Percentiles rank a stretch among this genome's conserved stretches.
These are phyloP conservation scores for Anthrax anthrax DNA, from an alignment of 2,888 invertebrate genomes.

Conservation along the genomic window DNA sequence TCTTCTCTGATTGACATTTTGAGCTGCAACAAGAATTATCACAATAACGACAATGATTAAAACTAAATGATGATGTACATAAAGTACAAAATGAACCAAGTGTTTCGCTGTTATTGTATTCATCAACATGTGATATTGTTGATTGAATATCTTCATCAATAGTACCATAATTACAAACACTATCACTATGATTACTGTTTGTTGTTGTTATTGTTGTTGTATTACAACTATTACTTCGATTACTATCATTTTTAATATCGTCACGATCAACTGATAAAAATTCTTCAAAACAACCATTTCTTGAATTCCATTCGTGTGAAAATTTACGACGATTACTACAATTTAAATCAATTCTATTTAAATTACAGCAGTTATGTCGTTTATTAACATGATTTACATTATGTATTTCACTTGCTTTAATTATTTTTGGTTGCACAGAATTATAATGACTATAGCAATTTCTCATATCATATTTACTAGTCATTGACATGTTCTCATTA, in stretches of 20 bases:
- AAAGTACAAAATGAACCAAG: conserved; percentile 32
- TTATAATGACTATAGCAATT: conserved; percentile 17
- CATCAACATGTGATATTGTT: conserved; percentile 7
- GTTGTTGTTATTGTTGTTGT: neutral
- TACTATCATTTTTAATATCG: neutral
- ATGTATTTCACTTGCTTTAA: neutral
- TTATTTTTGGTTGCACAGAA: too few relatives aligned
- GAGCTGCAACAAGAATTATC: conserved; percentile 31
- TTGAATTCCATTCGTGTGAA: conserved; percentile 16
- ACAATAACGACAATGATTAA: conserved; percentile 30
- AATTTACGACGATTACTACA: conserved; percentile 6
- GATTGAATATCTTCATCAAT: neutral
- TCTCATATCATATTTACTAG: conserved; percentile 27
- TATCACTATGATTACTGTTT: too few relatives aligned
- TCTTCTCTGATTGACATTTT: conserved; percentile 26
- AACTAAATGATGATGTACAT: conserved; percentile 34
- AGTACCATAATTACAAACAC: too few relatives aligned
- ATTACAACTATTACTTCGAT: conserved; percentile 4
- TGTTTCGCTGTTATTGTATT: conserved; percentile 11
- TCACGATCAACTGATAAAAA: conserved; percentile 26
- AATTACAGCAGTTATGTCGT: too few relatives aligned
- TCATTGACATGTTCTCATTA: conserved; percentile 34
- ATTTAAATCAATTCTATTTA: conserved; percentile 15
- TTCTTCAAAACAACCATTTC: conserved; percentile 24
- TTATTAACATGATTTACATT: conserved; percentile 11